Conservation (phyloP, 2,888 invertebrate species). For the Cephus pulcher region DNA sequence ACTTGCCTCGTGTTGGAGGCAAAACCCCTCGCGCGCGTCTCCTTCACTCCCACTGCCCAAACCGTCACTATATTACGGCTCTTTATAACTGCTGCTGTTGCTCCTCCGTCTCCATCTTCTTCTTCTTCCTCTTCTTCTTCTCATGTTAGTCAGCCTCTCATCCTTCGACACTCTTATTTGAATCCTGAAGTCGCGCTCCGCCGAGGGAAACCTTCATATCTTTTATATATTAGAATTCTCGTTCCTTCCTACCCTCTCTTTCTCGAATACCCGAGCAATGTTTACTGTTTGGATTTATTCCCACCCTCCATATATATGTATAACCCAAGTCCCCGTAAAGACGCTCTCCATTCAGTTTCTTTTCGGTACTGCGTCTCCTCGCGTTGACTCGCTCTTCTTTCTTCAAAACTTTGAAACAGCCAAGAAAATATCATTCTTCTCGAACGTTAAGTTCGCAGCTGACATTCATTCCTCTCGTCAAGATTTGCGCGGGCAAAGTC, state of each 20-base stretch:
- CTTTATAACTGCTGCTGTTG: background rate
- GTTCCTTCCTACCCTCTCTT: conserved; percentile 30
- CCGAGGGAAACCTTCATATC: conserved; percentile 51
- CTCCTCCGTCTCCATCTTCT: conserved; percentile 19
- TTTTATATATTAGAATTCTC: conserved; percentile 64
- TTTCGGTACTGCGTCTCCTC: background rate
- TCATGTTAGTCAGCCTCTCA: conserved; percentile 27
- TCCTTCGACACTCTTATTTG: conserved; percentile 48
- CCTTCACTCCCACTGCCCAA: conserved; percentile 10
- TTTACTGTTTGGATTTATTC: conserved; percentile 61
- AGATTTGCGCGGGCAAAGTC: too few relatives aligned
- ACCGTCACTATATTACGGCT: too few relatives aligned
- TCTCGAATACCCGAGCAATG: conserved; percentile 32
- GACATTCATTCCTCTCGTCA: too few relatives aligned
- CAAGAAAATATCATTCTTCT: too few relatives aligned
- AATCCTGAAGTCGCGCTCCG: conserved; percentile 46
- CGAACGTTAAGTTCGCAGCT: too few relatives aligned
- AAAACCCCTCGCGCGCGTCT: conserved; percentile 14
- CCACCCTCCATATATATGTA: conserved; percentile 20
- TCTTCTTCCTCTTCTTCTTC: background rate
- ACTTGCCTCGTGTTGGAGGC: conserved; percentile 31
- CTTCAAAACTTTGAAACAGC: too few relatives aligned
- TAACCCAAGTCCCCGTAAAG: conserved; percentile 4
- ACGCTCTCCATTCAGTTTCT: background rate
- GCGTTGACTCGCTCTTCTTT: conserved; percentile 12